phyloP scores from a whole-genome alignment of 2,113 vertebrate genomes.

The Mormyrus iriodes region DNA sequence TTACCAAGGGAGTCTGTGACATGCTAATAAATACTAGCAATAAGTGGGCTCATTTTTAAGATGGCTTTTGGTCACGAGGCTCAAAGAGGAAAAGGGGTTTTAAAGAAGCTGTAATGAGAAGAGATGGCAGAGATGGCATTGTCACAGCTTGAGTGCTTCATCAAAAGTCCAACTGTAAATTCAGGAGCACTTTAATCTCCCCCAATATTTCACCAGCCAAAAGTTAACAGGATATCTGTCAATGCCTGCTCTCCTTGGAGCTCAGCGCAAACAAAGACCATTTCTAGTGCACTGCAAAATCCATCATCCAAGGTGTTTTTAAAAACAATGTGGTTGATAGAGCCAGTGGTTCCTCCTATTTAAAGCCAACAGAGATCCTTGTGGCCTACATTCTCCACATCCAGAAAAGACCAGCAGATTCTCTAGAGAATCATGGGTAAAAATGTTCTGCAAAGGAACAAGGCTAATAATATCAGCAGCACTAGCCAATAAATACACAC shows the following conservation, averaged over 20 bases:
- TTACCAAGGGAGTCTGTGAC: neutral
- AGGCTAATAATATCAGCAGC: constrained; percentile 1
- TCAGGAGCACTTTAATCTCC: neutral
- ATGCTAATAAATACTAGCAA: neutral
- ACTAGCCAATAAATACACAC: neutral
- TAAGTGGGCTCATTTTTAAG: neutral
- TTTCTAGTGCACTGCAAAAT: neutral
- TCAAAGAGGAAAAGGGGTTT: neutral
- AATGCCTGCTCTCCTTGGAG: neutral
- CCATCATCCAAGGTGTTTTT: neutral
- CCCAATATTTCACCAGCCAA: neutral
- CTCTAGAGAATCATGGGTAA: constrained; percentile 1
- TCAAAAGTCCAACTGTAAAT: neutral
- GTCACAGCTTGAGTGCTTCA: neutral
- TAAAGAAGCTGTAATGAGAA: neutral
- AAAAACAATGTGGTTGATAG: neutral
- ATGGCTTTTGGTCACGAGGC: neutral
- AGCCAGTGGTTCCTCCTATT: neutral
- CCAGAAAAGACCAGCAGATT: neutral
- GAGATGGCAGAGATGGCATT: too few species aligned
- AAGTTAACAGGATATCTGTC: neutral
- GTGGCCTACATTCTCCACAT: constrained; percentile 17
- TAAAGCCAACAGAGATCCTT: neutral
- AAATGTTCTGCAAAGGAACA: constrained; percentile 7
- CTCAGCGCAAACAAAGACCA: neutral